These are phyloP conservation scores for Lithophane leautieri DNA, from an alignment of 2,888 invertebrate species.

Conservation along the genomic window DNA sequence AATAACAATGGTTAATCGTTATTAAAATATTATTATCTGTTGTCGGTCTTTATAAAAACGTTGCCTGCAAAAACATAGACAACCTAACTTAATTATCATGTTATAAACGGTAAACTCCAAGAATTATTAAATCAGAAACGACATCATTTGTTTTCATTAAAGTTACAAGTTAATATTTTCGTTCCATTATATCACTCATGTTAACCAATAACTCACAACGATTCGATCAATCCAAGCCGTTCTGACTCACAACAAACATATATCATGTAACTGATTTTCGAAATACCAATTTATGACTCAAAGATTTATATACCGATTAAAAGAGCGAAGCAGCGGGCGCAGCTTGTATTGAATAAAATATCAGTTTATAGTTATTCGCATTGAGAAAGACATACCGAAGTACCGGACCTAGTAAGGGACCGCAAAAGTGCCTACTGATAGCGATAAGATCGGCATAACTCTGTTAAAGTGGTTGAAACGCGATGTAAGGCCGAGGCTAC, in stretches of 20 bases:
- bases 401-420: conserved; percentile 80
- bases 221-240: conserved; percentile 42
- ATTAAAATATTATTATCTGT: background rate
- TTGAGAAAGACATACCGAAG: conserved; percentile 76
- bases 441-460: conserved; percentile 79
- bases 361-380: conserved; percentile 71
- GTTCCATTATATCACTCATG: conserved; percentile 37
- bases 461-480: conserved; percentile 71
- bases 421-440: conserved; percentile 75
- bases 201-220: conserved; percentile 22
- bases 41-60: background rate
- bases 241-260: conserved; percentile 35
- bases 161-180: conserved; percentile 21
- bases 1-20: background rate
- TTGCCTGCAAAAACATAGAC: background rate
- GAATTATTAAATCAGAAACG: conserved; percentile 27
- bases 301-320: conserved; percentile 48
- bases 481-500: conserved; percentile 56
- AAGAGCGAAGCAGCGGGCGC: conserved; percentile 41
- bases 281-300: conserved; percentile 50
- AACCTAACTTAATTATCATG: background rate
- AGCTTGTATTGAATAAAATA: conserved; percentile 65
- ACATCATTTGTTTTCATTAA: conserved; percentile 37
- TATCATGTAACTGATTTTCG: conserved; percentile 54
- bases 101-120: background rate